Evolutionary conservation across 2,888 invertebrate genomes (phyloP).

Genomic region (Latrodectus elegans): DNA sequence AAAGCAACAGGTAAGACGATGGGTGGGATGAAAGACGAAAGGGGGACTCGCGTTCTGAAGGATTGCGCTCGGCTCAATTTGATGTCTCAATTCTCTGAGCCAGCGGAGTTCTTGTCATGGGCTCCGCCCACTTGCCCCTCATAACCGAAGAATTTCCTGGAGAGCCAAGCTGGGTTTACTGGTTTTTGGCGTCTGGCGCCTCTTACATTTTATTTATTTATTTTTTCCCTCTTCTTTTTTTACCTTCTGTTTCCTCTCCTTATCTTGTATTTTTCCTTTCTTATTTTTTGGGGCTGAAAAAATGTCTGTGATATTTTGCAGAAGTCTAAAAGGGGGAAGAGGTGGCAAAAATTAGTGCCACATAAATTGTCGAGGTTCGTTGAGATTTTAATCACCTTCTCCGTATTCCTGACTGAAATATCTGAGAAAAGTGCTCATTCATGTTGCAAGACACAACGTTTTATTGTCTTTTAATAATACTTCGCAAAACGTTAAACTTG

Average conservation of each 20-base stretch:
- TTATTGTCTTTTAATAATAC: no score
- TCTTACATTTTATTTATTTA: background rate
- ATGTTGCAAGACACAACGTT: no score
- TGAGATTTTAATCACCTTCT: no score
- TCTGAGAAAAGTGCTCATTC: no score
- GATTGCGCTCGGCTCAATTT: conserved; percentile 37
- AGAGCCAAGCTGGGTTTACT: conserved; percentile 6
- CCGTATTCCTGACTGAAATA: no score
- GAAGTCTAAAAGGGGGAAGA: no score
- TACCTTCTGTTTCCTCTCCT: background rate
- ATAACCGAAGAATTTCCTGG: conserved; percentile 25
- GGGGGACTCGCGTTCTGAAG: conserved; percentile 3
- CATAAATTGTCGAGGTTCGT: no score
- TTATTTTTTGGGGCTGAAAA: background rate
- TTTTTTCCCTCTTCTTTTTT: background rate
- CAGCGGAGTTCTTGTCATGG: conserved; percentile 46
- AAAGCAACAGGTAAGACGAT: no score
- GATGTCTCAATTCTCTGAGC: conserved; percentile 48
- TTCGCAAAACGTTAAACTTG: no score
- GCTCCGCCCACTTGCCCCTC: conserved; percentile 53
- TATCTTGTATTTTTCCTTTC: background rate
- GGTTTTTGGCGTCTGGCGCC: conserved; percentile 22
- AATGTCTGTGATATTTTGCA: background rate
- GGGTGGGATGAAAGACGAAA: background rate
- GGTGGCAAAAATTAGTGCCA: background rate